Percentiles rank a stretch among this genome's conserved stretches.
Conservation (phyloP, 2,797 vertebrate genomes). For the Microhierax caerulescens region DNA sequence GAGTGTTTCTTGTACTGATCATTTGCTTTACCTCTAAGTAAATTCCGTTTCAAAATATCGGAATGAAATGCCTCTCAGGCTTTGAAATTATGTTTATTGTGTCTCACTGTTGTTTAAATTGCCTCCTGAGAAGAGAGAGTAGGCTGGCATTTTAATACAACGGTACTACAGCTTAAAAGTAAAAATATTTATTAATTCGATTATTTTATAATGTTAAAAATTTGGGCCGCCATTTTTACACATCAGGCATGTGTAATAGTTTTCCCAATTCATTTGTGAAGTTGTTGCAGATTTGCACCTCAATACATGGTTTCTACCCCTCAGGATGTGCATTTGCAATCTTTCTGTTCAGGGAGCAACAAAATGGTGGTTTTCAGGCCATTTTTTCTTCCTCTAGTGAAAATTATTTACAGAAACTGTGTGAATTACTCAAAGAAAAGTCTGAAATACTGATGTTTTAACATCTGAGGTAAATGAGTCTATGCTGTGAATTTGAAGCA, state of each 20-base stretch:
- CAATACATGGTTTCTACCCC: neutral
- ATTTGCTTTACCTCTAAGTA: neutral
- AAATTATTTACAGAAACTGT: neutral
- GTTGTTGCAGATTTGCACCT: constrained; percentile 10
- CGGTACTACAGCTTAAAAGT: neutral
- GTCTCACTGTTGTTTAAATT: neutral
- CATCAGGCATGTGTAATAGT: neutral
- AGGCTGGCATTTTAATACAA: accelerated
- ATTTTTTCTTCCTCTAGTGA: neutral
- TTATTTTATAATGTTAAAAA: neutral
- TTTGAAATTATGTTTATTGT: neutral
- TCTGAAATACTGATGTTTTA: neutral
- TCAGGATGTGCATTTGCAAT: neutral
- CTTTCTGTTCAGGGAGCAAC: neutral
- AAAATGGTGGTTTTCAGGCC: neutral
- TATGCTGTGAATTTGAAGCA: neutral
- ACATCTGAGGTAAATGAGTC: neutral
- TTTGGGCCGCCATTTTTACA: neutral
- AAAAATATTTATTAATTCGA: neutral
- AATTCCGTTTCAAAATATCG: neutral
- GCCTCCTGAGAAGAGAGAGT: neutral
- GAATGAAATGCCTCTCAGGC: neutral
- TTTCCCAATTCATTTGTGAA: neutral
- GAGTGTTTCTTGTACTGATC: neutral
- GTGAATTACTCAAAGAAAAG: neutral